Evolutionary conservation across 2,888 invertebrate genomes (phyloP), one percentile per base, ranked within the genome.

Genomic region (Eustalomyia histrio): DNA sequence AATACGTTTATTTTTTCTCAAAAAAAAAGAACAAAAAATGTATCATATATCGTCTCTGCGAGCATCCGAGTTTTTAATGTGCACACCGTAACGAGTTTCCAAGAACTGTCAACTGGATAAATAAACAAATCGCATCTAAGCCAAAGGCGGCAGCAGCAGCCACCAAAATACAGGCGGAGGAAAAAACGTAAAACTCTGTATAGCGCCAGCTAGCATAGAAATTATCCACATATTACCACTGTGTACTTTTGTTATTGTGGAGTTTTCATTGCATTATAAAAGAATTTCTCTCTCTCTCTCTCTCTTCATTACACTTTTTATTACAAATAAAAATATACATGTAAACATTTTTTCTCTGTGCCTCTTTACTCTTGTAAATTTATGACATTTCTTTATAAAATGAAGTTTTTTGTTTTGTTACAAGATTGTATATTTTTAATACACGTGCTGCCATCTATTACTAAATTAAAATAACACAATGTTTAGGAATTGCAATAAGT

Each of bases 11-110:
- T 47, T 47, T 21, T 47, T 39, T 9, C 4, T 39, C 2, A 3
- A 29, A 72, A 21, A 29, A 29, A 29, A 29, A 7, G 7, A 21
- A 65, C 50, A 72, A 24, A 33, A 29, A 12, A 69, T 60, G 33
- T 60, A 14, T 29, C 29, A 29, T 60, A 21, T 18, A 6, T 65
- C 55, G 53, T 57, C 14, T 39, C 33, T 50, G 55, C 75, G 84
- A 87, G 86, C 87, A 83, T 69, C 84, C 86, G 84, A 84, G 80
- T 83, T 79, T 84, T 79, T 84, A 86, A 87, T 88, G 86, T 85
- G 85, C 83, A 85, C 88, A 86, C 88, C 88, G 87, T 88, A 88
- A 89, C 87, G 88, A 87, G 87, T 88, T 89, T 87, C 89, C 87
- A 87, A 86, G 88, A 88, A 89, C 88, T 89, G 88, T 86, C 88